A percentile compares a stretch with the other conserved stretches of the same genome.
Evolutionary conservation across 2,113 vertebrate species (phyloP).

Genomic region (Seriola rivoliana): DNA sequence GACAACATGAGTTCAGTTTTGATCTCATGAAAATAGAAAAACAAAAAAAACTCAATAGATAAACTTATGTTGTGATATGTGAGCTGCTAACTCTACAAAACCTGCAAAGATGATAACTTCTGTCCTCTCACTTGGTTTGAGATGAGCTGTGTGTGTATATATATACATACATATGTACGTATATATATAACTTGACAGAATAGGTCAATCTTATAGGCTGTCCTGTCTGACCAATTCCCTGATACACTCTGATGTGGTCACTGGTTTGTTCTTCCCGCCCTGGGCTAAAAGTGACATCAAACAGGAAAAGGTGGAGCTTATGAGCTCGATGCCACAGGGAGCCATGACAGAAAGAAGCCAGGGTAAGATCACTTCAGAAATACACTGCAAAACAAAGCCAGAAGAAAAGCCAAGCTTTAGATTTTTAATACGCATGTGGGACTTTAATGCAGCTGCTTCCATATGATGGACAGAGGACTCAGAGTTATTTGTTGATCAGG

Average conservation of each 20-base stretch:
- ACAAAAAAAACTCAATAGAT: not conserved
- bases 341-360: slow-evolving; percentile 54
- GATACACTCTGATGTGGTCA: not conserved
- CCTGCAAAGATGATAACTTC: not conserved
- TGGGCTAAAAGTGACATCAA: slow-evolving; percentile 3
- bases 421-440: not conserved
- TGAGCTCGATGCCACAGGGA: not conserved
- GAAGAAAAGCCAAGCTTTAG: not conserved
- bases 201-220: not conserved
- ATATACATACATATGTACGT: too few species aligned
- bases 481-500: not conserved
- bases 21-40: not conserved
- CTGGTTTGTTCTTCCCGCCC: not conserved
- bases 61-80: not conserved
- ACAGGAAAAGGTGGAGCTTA: slow-evolving; percentile 40
- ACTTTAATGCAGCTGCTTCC: not conserved
- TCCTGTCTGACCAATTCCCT: not conserved
- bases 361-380: slow-evolving; percentile 47
- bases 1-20: not conserved
- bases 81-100: not conserved
- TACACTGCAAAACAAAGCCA: not conserved
- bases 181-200: not conserved
- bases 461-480: not conserved
- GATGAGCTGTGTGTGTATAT: too few species aligned
- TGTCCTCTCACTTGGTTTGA: not conserved